A percentile compares a stretch with the other conserved stretches of the same genome.
Evolutionary conservation across 2,888 invertebrate genomes (phyloP).

Genomic region (Drosophila multiciliata): DNA sequence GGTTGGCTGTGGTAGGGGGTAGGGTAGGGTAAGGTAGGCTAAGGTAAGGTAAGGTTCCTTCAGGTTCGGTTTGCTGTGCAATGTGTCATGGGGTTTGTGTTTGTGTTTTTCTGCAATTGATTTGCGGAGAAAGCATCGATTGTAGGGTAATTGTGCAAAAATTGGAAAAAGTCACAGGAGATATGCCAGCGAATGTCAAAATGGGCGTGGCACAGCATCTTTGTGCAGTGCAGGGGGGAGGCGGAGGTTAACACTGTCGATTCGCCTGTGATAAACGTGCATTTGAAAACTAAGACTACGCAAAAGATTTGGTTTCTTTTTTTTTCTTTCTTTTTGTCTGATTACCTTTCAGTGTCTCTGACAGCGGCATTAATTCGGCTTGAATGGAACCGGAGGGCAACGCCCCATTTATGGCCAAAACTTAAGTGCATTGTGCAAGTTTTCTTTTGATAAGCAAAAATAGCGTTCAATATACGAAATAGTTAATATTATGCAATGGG

Average conservation of each 20-base stretch:
- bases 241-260: constrained; percentile 6
- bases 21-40: constrained; percentile 36
- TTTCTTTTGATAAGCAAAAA: constrained; percentile 7
- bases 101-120: constrained; percentile 83
- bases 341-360: constrained; percentile 28
- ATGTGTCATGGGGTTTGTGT: constrained; percentile 81
- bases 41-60: constrained; percentile 31
- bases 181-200: constrained; percentile 48
- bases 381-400: constrained; percentile 23
- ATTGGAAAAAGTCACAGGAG: constrained; percentile 79
- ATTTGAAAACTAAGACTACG: constrained; percentile 4
- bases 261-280: constrained; percentile 35
- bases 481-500: not conserved
- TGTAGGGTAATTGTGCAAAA: constrained; percentile 82
- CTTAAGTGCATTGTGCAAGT: constrained; percentile 16
- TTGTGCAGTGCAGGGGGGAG: constrained; percentile 28
- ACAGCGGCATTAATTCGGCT: constrained; percentile 30
- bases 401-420: constrained; percentile 15
- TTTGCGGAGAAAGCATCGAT: constrained; percentile 83
- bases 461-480: not conserved
- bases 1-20: constrained; percentile 41
- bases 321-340: constrained; percentile 3
- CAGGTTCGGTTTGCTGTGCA: constrained; percentile 44
- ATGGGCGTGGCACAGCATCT: constrained; percentile 53
- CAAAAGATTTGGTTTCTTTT: not conserved